A percentile compares a stretch with the other conserved stretches of the same genome.
Conservation (phyloP, 2,113 vertebrate genomes). For the Colossoma macropomum region DNA sequence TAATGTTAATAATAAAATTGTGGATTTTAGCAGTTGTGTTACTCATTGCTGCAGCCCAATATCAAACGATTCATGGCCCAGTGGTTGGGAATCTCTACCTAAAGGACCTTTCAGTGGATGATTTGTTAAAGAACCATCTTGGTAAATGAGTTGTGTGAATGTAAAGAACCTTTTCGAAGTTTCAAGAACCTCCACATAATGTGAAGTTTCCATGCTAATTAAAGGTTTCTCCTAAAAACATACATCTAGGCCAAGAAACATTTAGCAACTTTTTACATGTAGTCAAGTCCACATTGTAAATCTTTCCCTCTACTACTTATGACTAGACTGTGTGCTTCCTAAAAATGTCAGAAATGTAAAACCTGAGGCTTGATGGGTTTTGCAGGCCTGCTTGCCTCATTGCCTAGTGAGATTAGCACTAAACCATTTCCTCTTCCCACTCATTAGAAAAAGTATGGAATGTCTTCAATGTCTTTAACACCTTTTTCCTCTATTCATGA, state of each 20-base stretch:
- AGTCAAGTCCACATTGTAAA: not conserved
- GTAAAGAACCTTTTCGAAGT: too few species aligned
- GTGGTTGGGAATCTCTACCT: too few species aligned
- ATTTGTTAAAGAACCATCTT: too few species aligned
- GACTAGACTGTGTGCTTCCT: slow-evolving; percentile 6
- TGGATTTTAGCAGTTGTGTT: too few species aligned
- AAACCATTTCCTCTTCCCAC: slow-evolving; percentile 14
- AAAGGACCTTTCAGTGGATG: too few species aligned
- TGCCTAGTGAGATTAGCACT: slow-evolving; percentile 16
- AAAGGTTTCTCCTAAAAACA: too few species aligned
- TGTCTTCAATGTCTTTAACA: slow-evolving; percentile 44
- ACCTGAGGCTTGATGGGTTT: slow-evolving; percentile 22
- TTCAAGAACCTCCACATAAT: too few species aligned
- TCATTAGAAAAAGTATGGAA: slow-evolving; percentile 1
- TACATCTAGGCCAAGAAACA: not conserved
- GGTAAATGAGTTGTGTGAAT: too few species aligned
- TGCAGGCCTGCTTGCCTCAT: slow-evolving; percentile 20
- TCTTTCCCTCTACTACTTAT: not conserved
- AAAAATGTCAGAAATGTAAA: not conserved
- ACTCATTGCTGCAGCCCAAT: too few species aligned
- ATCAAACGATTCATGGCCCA: too few species aligned
- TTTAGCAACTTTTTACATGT: not conserved
- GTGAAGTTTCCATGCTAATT: too few species aligned
- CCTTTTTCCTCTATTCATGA: not conserved
- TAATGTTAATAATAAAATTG: too few species aligned